Evolutionary conservation across 2,797 vertebrate species (phyloP).

Genomic region (Gobionotothen gibberifrons): DNA sequence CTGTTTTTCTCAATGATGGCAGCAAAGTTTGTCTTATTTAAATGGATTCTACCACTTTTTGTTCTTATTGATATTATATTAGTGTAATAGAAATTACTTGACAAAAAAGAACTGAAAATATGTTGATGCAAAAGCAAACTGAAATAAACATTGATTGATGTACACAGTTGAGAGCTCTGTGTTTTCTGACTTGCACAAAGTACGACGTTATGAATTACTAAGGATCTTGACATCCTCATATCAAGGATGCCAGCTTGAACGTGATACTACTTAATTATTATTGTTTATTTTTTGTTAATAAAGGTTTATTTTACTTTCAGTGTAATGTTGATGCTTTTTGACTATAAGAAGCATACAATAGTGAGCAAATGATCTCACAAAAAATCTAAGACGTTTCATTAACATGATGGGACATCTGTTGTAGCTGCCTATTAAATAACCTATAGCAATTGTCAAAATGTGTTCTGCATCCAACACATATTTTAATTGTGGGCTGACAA

Average conservation of each 20-base stretch:
- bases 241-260: not conserved
- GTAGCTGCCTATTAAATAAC: not conserved
- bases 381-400: not conserved
- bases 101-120: conserved; percentile 82
- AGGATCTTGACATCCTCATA: not conserved
- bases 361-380: not conserved
- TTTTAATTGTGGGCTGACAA: not conserved
- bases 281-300: not conserved
- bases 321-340: not conserved
- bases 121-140: conserved; percentile 86
- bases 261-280: not conserved
- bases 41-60: conserved; percentile 85
- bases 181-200: not conserved
- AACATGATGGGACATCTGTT: not conserved
- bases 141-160: conserved; percentile 90
- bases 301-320: not conserved
- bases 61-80: conserved; percentile 87
- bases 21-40: conserved; percentile 85
- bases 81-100: conserved; percentile 86
- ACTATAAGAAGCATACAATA: not conserved
- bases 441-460: not conserved
- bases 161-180: conserved; percentile 66
- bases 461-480: not conserved
- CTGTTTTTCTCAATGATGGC: conserved; percentile 81
- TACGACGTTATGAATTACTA: no score